These are phyloP conservation scores for Pavo muticus DNA, from an alignment of 2,113 vertebrate genomes.

Conservation along the genomic window DNA sequence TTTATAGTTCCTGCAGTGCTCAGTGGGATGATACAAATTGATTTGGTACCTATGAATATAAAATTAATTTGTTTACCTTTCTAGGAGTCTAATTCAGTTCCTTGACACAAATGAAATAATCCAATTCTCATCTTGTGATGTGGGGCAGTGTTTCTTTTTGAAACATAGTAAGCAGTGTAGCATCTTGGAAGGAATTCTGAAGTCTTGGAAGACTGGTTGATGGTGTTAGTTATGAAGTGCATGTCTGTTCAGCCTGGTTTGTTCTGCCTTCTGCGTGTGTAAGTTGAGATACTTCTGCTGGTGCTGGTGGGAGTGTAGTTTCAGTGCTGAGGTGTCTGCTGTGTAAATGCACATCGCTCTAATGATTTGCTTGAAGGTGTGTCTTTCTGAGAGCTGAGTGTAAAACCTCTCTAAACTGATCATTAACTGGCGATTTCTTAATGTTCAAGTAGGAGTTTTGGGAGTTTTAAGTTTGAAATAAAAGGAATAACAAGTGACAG, in stretches of 20 bases:
- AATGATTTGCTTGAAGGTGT: background rate
- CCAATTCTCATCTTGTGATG: background rate
- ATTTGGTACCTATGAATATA: constrained; percentile 20
- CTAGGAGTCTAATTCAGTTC: background rate
- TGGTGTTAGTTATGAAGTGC: background rate
- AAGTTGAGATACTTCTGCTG: background rate
- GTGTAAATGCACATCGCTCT: background rate
- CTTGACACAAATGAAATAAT: constrained; percentile 8
- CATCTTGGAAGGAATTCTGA: background rate
- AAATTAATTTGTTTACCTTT: constrained; percentile 45
- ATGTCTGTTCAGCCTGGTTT: background rate
- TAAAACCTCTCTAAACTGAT: background rate
- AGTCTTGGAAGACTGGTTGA: background rate
- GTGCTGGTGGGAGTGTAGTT: background rate
- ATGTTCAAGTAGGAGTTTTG: background rate
- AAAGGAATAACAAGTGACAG: background rate
- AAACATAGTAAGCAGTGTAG: background rate
- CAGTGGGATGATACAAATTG: constrained; percentile 7
- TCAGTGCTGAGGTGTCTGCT: background rate
- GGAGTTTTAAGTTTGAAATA: background rate
- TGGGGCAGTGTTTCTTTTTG: background rate
- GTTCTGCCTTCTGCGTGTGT: background rate
- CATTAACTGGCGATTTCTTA: background rate
- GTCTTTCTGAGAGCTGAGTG: background rate
- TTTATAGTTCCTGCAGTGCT: constrained; percentile 12